phyloP scores from a whole-genome alignment of 2,888 invertebrate genomes.

The Neuroscelio doddi region DNA sequence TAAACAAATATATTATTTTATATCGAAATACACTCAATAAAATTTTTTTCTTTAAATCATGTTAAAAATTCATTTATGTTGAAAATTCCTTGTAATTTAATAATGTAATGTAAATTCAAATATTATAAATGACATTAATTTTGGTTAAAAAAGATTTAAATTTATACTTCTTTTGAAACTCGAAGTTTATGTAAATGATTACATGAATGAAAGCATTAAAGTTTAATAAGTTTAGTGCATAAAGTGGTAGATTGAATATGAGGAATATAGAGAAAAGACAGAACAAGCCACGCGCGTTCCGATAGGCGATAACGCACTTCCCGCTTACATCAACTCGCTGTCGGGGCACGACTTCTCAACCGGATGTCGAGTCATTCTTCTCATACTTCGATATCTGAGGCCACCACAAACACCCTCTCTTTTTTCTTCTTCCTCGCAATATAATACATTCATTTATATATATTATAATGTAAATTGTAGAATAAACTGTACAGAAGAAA shows the following conservation, averaged over 20 bases:
- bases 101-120: no score
- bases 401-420: slow-evolving; percentile 11
- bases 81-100: no score
- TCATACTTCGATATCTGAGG: slow-evolving; percentile 18
- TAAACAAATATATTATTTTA: no score
- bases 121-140: no score
- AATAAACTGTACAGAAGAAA: slow-evolving; percentile 3
- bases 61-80: no score
- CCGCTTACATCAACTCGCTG: slow-evolving; percentile 64
- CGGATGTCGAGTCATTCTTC: slow-evolving; percentile 63
- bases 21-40: no score
- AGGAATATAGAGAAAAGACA: slow-evolving; percentile 48
- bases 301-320: slow-evolving; percentile 67
- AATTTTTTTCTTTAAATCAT: no score
- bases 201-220: no score
- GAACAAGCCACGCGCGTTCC: slow-evolving; percentile 53
- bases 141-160: no score
- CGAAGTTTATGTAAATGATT: no score
- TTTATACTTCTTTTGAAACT: no score
- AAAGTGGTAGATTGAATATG: slow-evolving; percentile 38
- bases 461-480: neutral
- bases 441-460: neutral
- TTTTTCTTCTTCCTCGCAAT: slow-evolving; percentile 1
- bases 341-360: slow-evolving; percentile 52
- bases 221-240: neutral